phyloP scores from a whole-genome alignment of 2,888 invertebrate genomes.

The Spatulosminthurus flaviceps region DNA sequence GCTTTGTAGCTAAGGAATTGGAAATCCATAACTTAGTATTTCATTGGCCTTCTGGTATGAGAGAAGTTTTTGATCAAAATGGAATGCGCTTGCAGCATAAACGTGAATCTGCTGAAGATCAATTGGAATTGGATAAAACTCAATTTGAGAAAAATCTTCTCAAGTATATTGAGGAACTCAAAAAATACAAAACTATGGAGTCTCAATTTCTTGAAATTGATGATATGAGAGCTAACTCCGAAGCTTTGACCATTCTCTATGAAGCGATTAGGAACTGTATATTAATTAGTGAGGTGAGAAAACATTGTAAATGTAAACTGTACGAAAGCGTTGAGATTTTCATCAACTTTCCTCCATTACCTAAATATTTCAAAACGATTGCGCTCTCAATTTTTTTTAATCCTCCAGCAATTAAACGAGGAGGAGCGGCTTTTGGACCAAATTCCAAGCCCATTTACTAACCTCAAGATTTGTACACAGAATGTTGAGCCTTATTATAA shows the following conservation, averaged over 20 bases:
- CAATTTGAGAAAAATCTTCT: constrained; percentile 68
- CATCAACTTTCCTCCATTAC: background rate
- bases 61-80: constrained; percentile 84
- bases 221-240: constrained; percentile 82
- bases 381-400: too few relatives aligned
- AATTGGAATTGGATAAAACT: constrained; percentile 67
- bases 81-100: constrained; percentile 77
- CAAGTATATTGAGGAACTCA: constrained; percentile 79
- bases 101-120: constrained; percentile 80
- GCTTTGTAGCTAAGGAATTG: constrained; percentile 71
- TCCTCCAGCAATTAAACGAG: constrained; percentile 75
- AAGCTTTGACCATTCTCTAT: constrained; percentile 76
- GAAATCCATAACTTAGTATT: constrained; percentile 86
- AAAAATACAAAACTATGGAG: constrained; percentile 80
- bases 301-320: too few relatives aligned
- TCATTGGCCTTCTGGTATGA: constrained; percentile 92
- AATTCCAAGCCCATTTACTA: constrained; percentile 79
- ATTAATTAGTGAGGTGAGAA: constrained; percentile 67
- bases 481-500: constrained; percentile 83
- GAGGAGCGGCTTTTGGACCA: constrained; percentile 84
- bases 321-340: too few relatives aligned
- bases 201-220: constrained; percentile 84
- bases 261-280: constrained; percentile 72
- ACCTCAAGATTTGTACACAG: constrained; percentile 76
- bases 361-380: too few relatives aligned